Evolutionary conservation across 2,888 invertebrate species (phyloP).

Genomic region (Palloptera scutellata): DNA sequence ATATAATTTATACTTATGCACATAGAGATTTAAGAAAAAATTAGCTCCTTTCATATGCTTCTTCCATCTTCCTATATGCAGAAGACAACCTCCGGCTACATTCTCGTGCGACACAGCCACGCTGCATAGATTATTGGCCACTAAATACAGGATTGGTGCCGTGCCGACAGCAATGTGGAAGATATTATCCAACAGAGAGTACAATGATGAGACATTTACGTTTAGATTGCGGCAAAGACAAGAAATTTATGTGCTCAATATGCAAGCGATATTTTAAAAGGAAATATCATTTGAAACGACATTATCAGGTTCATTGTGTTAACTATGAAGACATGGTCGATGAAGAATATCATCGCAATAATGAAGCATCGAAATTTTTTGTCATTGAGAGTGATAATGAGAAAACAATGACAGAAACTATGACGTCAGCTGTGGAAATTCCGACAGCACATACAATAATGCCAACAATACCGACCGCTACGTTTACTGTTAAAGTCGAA

Average conservation of each 20-base stretch:
- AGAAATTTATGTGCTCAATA: slow-evolving; percentile 53
- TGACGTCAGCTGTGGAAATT: too few relatives aligned
- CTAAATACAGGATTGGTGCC: slow-evolving; percentile 40
- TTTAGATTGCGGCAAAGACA: slow-evolving; percentile 54
- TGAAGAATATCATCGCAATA: slow-evolving; percentile 35
- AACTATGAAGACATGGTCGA: slow-evolving; percentile 46
- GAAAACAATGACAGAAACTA: slow-evolving; percentile 27
- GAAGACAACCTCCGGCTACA: too few relatives aligned
- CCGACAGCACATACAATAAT: background rate
- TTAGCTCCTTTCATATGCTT: too few relatives aligned
- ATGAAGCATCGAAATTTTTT: background rate
- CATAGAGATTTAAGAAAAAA: too few relatives aligned
- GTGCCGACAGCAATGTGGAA: slow-evolving; percentile 64
- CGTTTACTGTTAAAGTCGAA: background rate
- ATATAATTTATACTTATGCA: too few relatives aligned
- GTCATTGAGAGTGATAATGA: slow-evolving; percentile 14
- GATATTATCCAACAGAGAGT: slow-evolving; percentile 56
- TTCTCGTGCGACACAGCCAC: too few relatives aligned
- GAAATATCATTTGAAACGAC: slow-evolving; percentile 59
- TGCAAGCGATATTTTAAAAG: slow-evolving; percentile 57
- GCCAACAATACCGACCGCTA: background rate
- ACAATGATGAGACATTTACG: slow-evolving; percentile 54
- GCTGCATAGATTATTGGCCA: too few relatives aligned
- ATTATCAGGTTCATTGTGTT: slow-evolving; percentile 54
- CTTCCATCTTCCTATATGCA: too few relatives aligned